Percentiles rank a stretch among this genome's conserved stretches.
Evolutionary conservation across 2,888 invertebrate genomes (phyloP).

Genomic region (Scaptomyza reducta): DNA sequence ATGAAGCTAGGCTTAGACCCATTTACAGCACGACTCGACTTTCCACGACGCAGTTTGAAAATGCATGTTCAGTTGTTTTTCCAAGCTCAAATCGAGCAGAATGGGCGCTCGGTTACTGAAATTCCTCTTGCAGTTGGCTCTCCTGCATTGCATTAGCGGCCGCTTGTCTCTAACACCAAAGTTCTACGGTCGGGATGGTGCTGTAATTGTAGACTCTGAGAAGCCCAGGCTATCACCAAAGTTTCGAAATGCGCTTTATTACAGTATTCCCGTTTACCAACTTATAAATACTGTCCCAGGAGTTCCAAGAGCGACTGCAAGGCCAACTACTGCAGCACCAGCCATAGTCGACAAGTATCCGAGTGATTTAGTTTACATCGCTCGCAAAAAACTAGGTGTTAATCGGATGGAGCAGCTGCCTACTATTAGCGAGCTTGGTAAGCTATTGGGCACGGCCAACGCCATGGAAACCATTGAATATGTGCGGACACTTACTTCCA

Average conservation of each 20-base stretch:
- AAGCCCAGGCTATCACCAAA: slow-evolving; percentile 36
- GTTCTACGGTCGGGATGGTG: slow-evolving; percentile 68
- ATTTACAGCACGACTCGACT: neutral
- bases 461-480: slow-evolving; percentile 74
- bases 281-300: slow-evolving; percentile 47
- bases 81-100: slow-evolving; percentile 39
- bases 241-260: slow-evolving; percentile 54
- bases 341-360: slow-evolving; percentile 64
- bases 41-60: neutral
- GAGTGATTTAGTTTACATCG: slow-evolving; percentile 75
- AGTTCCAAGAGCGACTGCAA: neutral
- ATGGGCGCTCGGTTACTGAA: slow-evolving; percentile 41
- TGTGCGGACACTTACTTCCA: slow-evolving; percentile 70
- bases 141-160: slow-evolving; percentile 50
- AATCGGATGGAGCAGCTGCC: slow-evolving; percentile 74
- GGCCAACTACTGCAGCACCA: slow-evolving; percentile 35
- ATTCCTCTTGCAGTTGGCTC: slow-evolving; percentile 39
- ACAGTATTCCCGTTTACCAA: slow-evolving; percentile 65
- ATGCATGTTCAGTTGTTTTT: slow-evolving; percentile 57
- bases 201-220: slow-evolving; percentile 62
- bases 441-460: slow-evolving; percentile 75
- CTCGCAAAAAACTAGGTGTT: slow-evolving; percentile 73
- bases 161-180: slow-evolving; percentile 43
- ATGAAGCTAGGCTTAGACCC: slow-evolving; percentile 8
- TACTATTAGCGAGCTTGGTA: slow-evolving; percentile 71